These are phyloP conservation scores for Micromesistius poutassou DNA, from an alignment of 2,797 vertebrate species.

Conservation along the genomic window DNA sequence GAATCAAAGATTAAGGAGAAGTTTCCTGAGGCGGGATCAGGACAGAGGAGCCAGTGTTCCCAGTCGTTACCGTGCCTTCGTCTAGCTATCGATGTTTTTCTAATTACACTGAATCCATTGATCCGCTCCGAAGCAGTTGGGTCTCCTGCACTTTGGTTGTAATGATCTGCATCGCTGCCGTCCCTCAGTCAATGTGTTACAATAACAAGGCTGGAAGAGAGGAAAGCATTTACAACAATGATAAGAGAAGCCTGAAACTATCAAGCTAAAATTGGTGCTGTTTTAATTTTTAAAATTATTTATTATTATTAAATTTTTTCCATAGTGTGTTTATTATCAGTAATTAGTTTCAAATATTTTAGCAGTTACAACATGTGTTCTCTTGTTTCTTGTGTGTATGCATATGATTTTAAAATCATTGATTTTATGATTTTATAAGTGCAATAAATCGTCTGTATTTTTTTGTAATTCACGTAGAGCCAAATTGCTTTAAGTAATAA, in stretches of 20 bases:
- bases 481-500: background rate
- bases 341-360: background rate
- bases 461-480: constrained; percentile 6
- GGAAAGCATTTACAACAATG: constrained; percentile 3
- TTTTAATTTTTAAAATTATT: background rate
- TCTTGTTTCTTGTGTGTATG: constrained; percentile 9
- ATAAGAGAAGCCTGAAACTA: background rate
- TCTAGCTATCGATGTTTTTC: constrained; percentile 50
- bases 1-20: background rate
- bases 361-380: background rate
- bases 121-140: constrained; percentile 26
- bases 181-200: constrained; percentile 24
- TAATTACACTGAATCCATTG: constrained; percentile 58
- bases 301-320: background rate
- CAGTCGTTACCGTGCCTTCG: constrained; percentile 63
- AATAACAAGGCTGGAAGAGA: background rate
- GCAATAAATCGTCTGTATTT: background rate
- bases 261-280: background rate
- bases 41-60: constrained; percentile 34
- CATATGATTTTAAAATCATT: too few relatives aligned
- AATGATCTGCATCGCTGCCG: constrained; percentile 44
- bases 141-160: constrained; percentile 43
- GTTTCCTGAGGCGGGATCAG: constrained; percentile 20
- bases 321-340: background rate
- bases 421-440: constrained; percentile 8